A percentile compares a stretch with the other conserved stretches of the same genome.
Conservation (phyloP, 1,140 invertebrate species). For the Eupristina koningsbergeri region DNA sequence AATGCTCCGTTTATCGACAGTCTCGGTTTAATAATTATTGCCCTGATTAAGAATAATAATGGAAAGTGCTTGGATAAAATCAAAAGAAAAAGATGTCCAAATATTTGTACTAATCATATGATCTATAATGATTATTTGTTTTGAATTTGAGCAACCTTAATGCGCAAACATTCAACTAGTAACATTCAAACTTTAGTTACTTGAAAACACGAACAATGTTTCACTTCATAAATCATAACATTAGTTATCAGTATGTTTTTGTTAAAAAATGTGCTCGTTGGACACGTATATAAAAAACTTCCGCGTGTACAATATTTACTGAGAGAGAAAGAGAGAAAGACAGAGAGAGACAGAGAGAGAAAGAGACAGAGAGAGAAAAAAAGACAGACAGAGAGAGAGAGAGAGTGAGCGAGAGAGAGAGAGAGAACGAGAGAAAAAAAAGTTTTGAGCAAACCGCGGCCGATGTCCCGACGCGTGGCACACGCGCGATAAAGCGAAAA, state of each 20-base stretch:
- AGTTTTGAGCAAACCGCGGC: not conserved
- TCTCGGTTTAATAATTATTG: too few species aligned
- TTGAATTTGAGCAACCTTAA: not conserved
- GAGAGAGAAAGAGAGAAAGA: not conserved
- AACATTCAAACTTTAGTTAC: not conserved
- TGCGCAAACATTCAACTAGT: not conserved
- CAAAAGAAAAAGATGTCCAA: not conserved
- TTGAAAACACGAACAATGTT: not conserved
- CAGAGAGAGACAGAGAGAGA: not conserved
- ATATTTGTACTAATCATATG: not conserved
- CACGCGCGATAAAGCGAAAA: not conserved
- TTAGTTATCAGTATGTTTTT: slow-evolving; percentile 24
- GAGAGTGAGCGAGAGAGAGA: not conserved
- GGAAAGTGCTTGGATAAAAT: not conserved
- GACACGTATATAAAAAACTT: slow-evolving; percentile 34
- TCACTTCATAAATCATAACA: not conserved
- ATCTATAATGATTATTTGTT: not conserved
- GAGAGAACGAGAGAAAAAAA: not conserved
- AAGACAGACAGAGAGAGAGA: not conserved
- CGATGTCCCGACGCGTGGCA: slow-evolving; percentile 38
- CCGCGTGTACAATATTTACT: slow-evolving; percentile 5
- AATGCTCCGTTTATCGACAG: too few species aligned
- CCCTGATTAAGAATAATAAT: not conserved
- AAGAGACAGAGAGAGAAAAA: not conserved
- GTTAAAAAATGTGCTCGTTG: slow-evolving; percentile 23